These are phyloP conservation scores for Buceros bicornis DNA, from an alignment of 2,797 vertebrate species.

Conservation along the genomic window DNA sequence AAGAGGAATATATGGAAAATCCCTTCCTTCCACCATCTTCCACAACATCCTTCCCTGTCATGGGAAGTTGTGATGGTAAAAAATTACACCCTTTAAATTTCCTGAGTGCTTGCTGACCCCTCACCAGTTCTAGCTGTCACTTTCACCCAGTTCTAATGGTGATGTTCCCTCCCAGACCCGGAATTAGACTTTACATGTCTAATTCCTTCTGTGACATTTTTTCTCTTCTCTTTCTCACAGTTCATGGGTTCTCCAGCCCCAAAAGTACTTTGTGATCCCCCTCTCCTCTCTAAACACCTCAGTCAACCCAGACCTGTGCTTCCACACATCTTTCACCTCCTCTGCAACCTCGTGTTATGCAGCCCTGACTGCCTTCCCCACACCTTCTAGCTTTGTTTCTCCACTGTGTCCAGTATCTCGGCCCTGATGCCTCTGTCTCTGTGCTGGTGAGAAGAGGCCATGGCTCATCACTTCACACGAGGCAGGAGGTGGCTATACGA, in stretches of 20 bases:
- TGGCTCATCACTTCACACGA: neutral
- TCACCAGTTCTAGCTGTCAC: neutral
- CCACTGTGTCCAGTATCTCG: accelerated
- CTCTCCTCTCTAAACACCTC: accelerated
- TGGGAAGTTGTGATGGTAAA: neutral
- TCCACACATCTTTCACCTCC: neutral
- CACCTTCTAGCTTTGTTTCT: neutral
- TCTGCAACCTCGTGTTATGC: neutral
- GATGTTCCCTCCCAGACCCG: neutral
- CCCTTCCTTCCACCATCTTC: neutral
- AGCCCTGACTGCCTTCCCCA: neutral
- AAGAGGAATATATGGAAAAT: neutral
- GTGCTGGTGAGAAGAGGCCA: accelerated
- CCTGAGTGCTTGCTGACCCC: neutral
- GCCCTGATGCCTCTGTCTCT: neutral
- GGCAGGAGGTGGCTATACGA: accelerated
- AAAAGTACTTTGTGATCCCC: neutral
- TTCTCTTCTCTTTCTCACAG: neutral
- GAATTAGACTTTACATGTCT: accelerated
- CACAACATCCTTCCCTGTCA: neutral
- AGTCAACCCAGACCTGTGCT: neutral
- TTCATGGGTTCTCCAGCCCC: neutral
- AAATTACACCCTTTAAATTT: neutral
- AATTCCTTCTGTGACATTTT: neutral
- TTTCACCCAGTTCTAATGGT: neutral